Conservation (phyloP, 2,888 invertebrate species). For the Aporophyla lueneburgensis region DNA sequence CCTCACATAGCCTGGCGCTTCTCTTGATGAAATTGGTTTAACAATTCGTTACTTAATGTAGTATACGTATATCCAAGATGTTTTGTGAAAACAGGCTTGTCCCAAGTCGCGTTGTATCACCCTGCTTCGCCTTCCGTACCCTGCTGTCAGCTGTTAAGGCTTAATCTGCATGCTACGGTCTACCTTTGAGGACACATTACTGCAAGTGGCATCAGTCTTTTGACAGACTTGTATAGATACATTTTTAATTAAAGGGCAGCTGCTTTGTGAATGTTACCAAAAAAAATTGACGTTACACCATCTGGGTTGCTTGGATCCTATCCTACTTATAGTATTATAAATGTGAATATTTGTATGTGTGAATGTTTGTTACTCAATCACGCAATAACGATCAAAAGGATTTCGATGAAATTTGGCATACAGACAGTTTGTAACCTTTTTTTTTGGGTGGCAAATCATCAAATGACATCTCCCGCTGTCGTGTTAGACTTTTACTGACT, state of each 20-base stretch:
- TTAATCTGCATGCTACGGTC: constrained; percentile 19
- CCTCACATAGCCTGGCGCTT: no score
- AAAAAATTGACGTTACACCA: background rate
- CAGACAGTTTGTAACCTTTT: no score
- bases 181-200: background rate
- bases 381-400: no score
- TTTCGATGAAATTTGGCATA: no score
- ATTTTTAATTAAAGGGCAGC: constrained; percentile 4
- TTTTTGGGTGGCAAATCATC: no score
- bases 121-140: background rate
- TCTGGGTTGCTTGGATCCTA: constrained; percentile 1
- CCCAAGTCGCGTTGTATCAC: background rate
- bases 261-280: constrained; percentile 5
- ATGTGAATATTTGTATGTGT: no score
- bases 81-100: background rate
- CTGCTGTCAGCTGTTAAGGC: background rate
- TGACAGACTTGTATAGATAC: constrained; percentile 11
- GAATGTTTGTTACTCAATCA: no score
- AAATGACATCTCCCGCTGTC: no score
- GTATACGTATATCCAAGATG: background rate
- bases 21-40: no score
- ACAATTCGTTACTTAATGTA: background rate
- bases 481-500: no score
- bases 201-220: constrained; percentile 22
- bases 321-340: no score